Percentiles rank a stretch among this genome's conserved stretches.
These are phyloP conservation scores for Mythimna lalbum DNA, from an alignment of 2,888 invertebrate genomes.

Conservation along the genomic window DNA sequence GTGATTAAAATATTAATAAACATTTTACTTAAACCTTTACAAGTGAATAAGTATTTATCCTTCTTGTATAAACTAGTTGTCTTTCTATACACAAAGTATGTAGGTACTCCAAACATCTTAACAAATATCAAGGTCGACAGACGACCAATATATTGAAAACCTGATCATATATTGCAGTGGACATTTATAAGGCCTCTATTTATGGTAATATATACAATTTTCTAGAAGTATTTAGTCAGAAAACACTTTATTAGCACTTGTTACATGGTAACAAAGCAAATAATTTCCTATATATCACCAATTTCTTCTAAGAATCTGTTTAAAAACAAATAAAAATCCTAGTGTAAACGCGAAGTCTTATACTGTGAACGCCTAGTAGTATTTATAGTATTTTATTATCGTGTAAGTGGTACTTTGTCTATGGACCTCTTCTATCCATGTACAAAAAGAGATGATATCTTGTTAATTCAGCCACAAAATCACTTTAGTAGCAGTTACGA, in stretches of 20 bases:
- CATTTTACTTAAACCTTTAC: background rate
- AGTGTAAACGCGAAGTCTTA: too few relatives aligned
- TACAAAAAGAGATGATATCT: too few relatives aligned
- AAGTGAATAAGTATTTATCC: background rate
- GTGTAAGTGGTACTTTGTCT: too few relatives aligned
- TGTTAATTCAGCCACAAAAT: constrained; percentile 4
- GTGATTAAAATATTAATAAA: constrained; percentile 5
- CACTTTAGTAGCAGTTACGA: constrained; percentile 10
- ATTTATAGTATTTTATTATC: too few relatives aligned
- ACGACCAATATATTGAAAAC: constrained; percentile 58
- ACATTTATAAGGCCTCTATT: constrained; percentile 54
- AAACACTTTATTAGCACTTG: constrained; percentile 18
- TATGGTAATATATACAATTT: constrained; percentile 51
- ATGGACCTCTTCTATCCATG: too few relatives aligned
- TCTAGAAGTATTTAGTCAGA: constrained; percentile 36
- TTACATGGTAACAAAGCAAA: constrained; percentile 12
- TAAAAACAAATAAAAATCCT: too few relatives aligned
- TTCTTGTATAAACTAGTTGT: constrained; percentile 25
- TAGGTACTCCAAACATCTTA: constrained; percentile 47
- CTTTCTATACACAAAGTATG: constrained; percentile 31
- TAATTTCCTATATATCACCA: constrained; percentile 18
- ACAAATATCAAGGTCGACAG: constrained; percentile 63
- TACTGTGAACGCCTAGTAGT: too few relatives aligned
- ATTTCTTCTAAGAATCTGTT: background rate
- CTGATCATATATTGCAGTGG: constrained; percentile 56